Conservation (phyloP, 2,888 invertebrate genomes). For the Acronicta alni region DNA sequence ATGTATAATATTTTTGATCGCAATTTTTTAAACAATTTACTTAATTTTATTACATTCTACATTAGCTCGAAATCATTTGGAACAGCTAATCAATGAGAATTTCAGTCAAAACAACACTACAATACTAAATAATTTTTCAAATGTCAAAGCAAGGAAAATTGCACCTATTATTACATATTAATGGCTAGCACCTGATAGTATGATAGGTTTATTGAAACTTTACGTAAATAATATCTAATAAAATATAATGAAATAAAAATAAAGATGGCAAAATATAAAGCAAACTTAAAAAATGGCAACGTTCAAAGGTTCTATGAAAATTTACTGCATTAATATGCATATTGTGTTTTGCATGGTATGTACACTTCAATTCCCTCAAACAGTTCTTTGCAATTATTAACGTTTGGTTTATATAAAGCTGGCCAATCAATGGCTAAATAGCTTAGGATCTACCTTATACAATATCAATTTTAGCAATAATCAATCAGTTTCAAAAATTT, state of each 20-base stretch:
- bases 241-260: constrained; percentile 6
- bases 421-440: constrained; percentile 29
- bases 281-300: constrained; percentile 11
- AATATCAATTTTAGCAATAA: constrained; percentile 14
- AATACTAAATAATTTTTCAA: constrained; percentile 41
- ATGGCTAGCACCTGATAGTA: constrained; percentile 28
- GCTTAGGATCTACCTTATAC: constrained; percentile 10
- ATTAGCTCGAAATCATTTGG: constrained; percentile 19
- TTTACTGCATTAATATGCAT: constrained; percentile 15
- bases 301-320: constrained; percentile 17
- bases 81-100: constrained; percentile 28
- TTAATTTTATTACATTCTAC: constrained; percentile 21
- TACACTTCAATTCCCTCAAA: constrained; percentile 28
- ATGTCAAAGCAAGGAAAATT: constrained; percentile 39
- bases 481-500: constrained; percentile 11
- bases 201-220: constrained; percentile 34
- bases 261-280: background rate
- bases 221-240: constrained; percentile 19
- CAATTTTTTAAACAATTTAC: constrained; percentile 6
- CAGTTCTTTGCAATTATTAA: constrained; percentile 13
- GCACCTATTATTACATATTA: constrained; percentile 33
- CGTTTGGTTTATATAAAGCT: constrained; percentile 26
- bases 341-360: constrained; percentile 28
- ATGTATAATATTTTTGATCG: constrained; percentile 28
- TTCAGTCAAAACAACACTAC: constrained; percentile 43